phyloP scores from a whole-genome alignment of 1,140 invertebrate species.

The Tachypleus tridentatus region DNA sequence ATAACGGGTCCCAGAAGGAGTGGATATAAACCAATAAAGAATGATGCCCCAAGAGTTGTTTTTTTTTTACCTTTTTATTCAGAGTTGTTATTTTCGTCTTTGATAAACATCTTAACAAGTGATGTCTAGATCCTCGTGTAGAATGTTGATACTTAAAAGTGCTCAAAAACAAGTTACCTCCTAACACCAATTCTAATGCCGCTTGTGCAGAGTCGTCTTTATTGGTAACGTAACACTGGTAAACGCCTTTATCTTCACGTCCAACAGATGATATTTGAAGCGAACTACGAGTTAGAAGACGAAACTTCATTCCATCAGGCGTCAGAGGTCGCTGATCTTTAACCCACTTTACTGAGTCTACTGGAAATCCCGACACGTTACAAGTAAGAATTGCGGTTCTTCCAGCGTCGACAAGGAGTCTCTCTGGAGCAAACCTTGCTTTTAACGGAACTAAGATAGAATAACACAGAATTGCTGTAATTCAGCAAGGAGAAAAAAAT shows the following conservation, averaged over 20 bases:
- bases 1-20: too few relatives aligned
- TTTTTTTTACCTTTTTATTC: too few relatives aligned
- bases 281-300: slow-evolving; percentile 27
- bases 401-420: slow-evolving; percentile 41
- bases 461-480: too few relatives aligned
- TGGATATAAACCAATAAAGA: too few relatives aligned
- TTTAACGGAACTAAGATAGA: slow-evolving; percentile 10
- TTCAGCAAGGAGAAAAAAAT: too few relatives aligned
- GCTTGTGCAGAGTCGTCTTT: slow-evolving; percentile 74
- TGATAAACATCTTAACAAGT: too few relatives aligned
- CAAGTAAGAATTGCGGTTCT: slow-evolving; percentile 20
- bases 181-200: slow-evolving; percentile 63
- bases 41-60: too few relatives aligned
- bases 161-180: slow-evolving; percentile 45
- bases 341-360: slow-evolving; percentile 31
- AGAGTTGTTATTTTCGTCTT: too few relatives aligned
- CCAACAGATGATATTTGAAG: slow-evolving; percentile 54
- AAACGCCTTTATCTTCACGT: slow-evolving; percentile 69
- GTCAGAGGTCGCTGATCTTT: slow-evolving; percentile 62
- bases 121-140: too few relatives aligned
- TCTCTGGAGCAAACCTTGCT: slow-evolving; percentile 19
- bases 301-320: slow-evolving; percentile 31
- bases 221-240: slow-evolving; percentile 77
- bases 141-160: too few relatives aligned
- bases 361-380: slow-evolving; percentile 22